Base-by-base conservation (phyloP, 2,113 vertebrate species). In the Stegastes partitus region DNA sequence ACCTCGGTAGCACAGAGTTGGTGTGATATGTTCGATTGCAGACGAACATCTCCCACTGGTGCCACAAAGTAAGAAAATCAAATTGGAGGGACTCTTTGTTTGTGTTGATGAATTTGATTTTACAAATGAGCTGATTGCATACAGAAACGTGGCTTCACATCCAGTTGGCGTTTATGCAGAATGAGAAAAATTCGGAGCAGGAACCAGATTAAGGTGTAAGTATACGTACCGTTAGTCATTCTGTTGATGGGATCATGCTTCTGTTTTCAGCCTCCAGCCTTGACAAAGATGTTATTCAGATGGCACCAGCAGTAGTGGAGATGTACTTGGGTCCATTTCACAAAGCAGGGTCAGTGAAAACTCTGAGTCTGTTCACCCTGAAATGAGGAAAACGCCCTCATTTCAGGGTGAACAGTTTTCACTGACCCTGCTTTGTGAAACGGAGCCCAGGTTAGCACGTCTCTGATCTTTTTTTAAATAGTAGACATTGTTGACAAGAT, bases 11-110 rank as follows among this genome's bases (percentile, higher is more conserved):
- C 45, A 22, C 21, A 49, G 3, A 66, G 69, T 6, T 22, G 45
- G 26, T 58, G 62, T 37, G 23, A 45, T 23, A 26, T 51, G 76
- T 77, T 54, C 77, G 69, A 59, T 83, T 57, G 61, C 23, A 45
- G 64, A 53, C 12, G 19, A 82, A 66, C 23, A 8, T 16, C 57
- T 71, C 12, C 26, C 0, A 23, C 34, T 26, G 58, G 31, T 25
- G 14, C 18, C 42, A 5, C 22, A 31, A 55, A 45, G 68, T 28
- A 53, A 34, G 22, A 19, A 22, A 19, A 12, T 19, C 31, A 16
- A 56, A 34, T 45, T 18, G 49, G 8, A 25, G 5, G 31, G 57
- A 51, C 34, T 56, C 19, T 19, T 7, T 26, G 28, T 63, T 68
- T 59, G 44, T 26, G 59, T 37, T 26, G 22, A 56, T 68, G 21